Percentiles rank a stretch among this genome's conserved stretches.
These are phyloP conservation scores for Ochropleura plecta DNA, from an alignment of 2,888 invertebrate species.

Conservation along the genomic window DNA sequence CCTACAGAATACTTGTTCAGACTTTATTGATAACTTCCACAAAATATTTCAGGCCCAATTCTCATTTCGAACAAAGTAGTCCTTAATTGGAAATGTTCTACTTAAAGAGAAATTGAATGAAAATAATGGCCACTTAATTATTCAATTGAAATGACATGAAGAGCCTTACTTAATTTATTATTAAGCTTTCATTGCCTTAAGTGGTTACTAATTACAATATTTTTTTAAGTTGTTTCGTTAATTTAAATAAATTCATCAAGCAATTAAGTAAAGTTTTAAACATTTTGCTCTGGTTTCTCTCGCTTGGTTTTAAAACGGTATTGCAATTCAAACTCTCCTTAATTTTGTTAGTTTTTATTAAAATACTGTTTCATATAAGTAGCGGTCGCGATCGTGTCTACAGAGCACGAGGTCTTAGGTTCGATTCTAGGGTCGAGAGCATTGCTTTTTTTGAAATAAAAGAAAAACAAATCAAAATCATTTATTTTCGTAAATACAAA, in stretches of 20 bases:
- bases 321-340: not conserved
- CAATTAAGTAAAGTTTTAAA: conserved; percentile 9
- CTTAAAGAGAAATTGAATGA: conserved; percentile 4
- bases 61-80: conserved; percentile 10
- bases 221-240: conserved; percentile 12
- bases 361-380: not conserved
- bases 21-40: not conserved
- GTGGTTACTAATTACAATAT: conserved; percentile 26
- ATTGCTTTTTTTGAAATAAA: too few species aligned
- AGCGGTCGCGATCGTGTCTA: too few species aligned
- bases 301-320: not conserved
- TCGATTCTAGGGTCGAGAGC: too few species aligned
- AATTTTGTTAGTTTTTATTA: conserved; percentile 12
- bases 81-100: conserved; percentile 7
- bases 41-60: not conserved
- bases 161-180: conserved; percentile 14
- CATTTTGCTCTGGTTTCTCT: conserved; percentile 4
- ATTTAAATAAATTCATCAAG: conserved; percentile 27
- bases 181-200: conserved; percentile 2
- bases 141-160: conserved; percentile 25
- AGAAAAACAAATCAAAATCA: too few species aligned
- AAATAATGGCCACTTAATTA: conserved; percentile 13
- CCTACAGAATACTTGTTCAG: too few species aligned
- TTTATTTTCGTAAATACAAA: too few species aligned
- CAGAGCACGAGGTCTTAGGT: too few species aligned